A percentile compares a stretch with the other conserved stretches of the same genome.
These are phyloP conservation scores for Dexiosoma caninum DNA, from an alignment of 2,888 invertebrate genomes.

Conservation along the genomic window DNA sequence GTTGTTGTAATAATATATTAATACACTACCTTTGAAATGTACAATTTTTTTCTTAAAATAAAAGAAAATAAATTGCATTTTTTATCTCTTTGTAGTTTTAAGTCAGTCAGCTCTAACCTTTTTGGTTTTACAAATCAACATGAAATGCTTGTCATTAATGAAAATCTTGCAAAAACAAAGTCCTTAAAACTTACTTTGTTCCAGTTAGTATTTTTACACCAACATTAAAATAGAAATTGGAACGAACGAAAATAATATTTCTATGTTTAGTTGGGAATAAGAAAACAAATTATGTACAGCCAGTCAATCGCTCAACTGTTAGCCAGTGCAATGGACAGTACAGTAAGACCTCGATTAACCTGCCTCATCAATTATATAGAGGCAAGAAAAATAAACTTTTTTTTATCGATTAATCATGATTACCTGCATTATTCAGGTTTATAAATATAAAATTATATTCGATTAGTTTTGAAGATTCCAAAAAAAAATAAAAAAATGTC, in stretches of 20 bases:
- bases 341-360: no score
- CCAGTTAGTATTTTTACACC: neutral
- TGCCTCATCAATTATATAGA: no score
- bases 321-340: no score
- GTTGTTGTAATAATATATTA: constrained; percentile 16
- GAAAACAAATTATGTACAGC: no score
- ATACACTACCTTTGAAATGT: constrained; percentile 43
- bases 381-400: no score
- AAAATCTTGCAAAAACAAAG: constrained; percentile 32
- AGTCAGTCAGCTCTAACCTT: constrained; percentile 21
- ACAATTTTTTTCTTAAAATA: neutral
- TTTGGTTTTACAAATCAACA: constrained; percentile 11
- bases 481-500: no score
- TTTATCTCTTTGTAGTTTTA: neutral
- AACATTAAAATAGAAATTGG: neutral
- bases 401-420: no score
- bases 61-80: constrained; percentile 44
- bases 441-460: no score
- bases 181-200: constrained; percentile 18
- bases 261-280: neutral
- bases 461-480: no score
- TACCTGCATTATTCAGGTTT: no score
- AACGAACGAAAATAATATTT: neutral
- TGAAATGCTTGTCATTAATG: constrained; percentile 31
- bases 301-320: no score